Evolutionary conservation across 2,113 vertebrate species (phyloP), one percentile per base, ranked within the genome.

Genomic region (Serilophus lunatus): DNA sequence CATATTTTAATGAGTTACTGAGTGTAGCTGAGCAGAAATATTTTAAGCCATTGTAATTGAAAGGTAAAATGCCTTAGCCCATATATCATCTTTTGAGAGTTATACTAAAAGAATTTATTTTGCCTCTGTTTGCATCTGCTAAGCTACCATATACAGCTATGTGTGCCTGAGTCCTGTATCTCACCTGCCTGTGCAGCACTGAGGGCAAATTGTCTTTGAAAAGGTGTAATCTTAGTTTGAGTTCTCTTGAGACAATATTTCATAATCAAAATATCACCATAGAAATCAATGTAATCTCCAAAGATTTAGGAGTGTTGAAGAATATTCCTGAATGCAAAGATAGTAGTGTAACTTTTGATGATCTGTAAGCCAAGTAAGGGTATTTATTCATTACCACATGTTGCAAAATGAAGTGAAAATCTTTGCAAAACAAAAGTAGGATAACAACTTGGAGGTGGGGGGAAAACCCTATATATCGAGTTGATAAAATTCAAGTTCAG

Each of bases 401-500:
- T 28, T 87, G 24, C 16, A 80, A 88, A 76, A 83, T 26, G 13
- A 80, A 86, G 25, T 66, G 5, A 65, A 84, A 79, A 49, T 54
- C 23, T 71, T 60, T 45, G 12, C 7, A 26, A 44, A 50, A 33
- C 54, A 54, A 50, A 83, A 50, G 35, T 40, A 51, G 18, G 33
- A 42, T 51, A 68, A 47, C 13, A 63, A 12, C 11, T 13, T 1
- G 2, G 4, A 9, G 6, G 7, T 7, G 14, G 6, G 29, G 9
- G 6, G 28, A 2, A 40, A 26, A 2, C 2, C 3, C 15, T 56
- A 36, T 53, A 40, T 1, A 7, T 5, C 13, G 9, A n/a, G n/a
- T 22, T 70, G 29, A 64, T 64, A 84, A 82, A 33, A 56, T 38
- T 63, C 18, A 77, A 65, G 18, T 61, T 81, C 44, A 60, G 65